Base-by-base conservation (phyloP, 1,140 invertebrate species). In the Brachystomella parvula region DNA sequence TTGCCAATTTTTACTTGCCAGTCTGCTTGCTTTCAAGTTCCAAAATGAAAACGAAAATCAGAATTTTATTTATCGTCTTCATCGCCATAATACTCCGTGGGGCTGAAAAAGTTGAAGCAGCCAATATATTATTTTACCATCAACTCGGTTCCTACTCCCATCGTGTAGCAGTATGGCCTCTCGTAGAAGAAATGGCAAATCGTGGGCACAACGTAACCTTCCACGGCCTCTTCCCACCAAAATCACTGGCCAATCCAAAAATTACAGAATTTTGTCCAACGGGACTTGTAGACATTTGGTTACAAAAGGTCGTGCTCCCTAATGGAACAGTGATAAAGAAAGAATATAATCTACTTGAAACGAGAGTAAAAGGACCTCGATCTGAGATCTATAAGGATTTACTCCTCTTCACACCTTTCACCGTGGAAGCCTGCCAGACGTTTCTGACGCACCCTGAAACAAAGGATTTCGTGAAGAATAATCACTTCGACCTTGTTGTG, bases 401-500 rank as follows among this genome's bases (percentile, higher is more conserved):
- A 26, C 32, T 47, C 24, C 1, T 9, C 24, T 44, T 63, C 30
- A 47, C 60, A 1, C 2, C 2, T 1, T 6, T 31, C 1, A 62
- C 32, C 28, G 0, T 24, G 9, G 17, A 2, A 1, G 2, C 60
- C 21, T 72, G 67, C 28, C 58, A 72, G 1, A 47, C 12, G 28
- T n/a, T 67, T 15, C 61, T 72, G 1, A 53, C 58, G n/a, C 32
- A 61, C 6, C 31, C 64, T 9, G 65, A 61, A 66, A 59, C 44
- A 3, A 6, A 59, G 9, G 44, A 66, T 17, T 72, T 68, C 64
- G 53, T 63, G n/a, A 69, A 69, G 2, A 58, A 57, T 28, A 64
- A 62, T 2, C 44, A 66, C n/a, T 70, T 66, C 60, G 73, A 74
- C 67, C 44, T 74, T 0, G 66, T 74, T 33, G 56, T 74, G 26